Evolutionary conservation across 2,888 invertebrate species (phyloP).

Genomic region (Drosophila greeni): DNA sequence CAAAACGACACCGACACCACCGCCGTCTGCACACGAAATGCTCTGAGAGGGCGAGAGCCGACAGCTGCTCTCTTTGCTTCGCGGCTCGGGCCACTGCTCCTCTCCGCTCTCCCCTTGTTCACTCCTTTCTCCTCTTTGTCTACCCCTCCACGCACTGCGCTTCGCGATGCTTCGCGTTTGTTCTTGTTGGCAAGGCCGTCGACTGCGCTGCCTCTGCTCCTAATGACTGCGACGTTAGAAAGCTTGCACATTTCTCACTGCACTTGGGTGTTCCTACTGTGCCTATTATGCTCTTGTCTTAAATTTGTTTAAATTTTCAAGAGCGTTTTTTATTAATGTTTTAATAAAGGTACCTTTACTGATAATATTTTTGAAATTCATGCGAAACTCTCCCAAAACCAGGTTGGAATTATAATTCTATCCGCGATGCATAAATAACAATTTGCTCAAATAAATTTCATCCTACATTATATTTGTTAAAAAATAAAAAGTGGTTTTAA

Average conservation of each 20-base stretch:
- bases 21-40: conserved; percentile 36
- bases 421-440: background rate
- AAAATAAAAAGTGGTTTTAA: background rate
- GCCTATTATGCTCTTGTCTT: background rate
- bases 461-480: background rate
- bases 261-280: conserved; percentile 7
- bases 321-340: background rate
- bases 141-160: conserved; percentile 21
- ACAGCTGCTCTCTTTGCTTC: conserved; percentile 21
- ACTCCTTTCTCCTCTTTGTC: conserved; percentile 11
- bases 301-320: background rate
- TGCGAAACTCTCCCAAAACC: too few species aligned
- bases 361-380: background rate
- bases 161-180: conserved; percentile 34
- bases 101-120: conserved; percentile 27
- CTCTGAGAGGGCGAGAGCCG: conserved; percentile 18
- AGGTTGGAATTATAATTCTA: background rate
- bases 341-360: background rate
- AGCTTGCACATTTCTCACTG: conserved; percentile 32
- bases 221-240: conserved; percentile 31
- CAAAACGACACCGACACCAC: conserved; percentile 37
- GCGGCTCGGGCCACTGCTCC: conserved; percentile 13
- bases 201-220: conserved; percentile 24
- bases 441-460: background rate
- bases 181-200: conserved; percentile 48